Base-by-base conservation (phyloP, 2,113 vertebrate genomes). In the Gadus macrocephalus region DNA sequence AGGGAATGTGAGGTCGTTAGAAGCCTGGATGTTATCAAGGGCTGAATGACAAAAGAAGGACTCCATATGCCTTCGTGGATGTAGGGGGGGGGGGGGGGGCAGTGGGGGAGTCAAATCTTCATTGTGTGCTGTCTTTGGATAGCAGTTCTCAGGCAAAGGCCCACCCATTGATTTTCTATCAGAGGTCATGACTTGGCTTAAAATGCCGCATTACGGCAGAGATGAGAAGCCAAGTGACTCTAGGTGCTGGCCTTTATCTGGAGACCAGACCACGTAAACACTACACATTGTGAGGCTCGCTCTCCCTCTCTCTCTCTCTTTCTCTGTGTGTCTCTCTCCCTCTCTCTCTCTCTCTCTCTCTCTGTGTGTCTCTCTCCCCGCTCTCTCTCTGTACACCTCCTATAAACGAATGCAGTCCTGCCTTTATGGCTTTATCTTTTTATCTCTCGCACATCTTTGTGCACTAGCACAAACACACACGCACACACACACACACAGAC, bases 151-250 rank as follows among this genome's bases (percentile, higher is more conserved):
- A 77, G 73, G 49, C 58, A 78, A 81, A 81, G 69, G 70, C 62
- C 70, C 74, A 78, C 81, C 68, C 73, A 88, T 88, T 82, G 78
- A 81, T 86, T 85, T 84, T 77, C 79, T 76, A 73, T 85, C 78
- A 78, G 31, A 67, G 72, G 78, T 73, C 78, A 75, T 55, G 78
- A 81, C 79, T 73, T 73, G 64, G 70, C 73, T 73, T 12, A 53
- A 55, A 59, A 28, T 69, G 73, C 63, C 77, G 64, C 72, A 62
- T 73, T 82, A 73, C 63, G 68, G 72, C 11, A n/a, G 65, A 59
- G 66, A 80, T 85, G 69, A 85, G 84, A 86, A 83, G 69, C 14
- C 49, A 62, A 67, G 58, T 58, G 55, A 75, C 55, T 55, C 53
- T 62, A 67, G 79, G 74, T 67, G 42, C 59, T 66, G 72, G 66